Evolutionary conservation across 2,888 invertebrate genomes (phyloP), one percentile per base, ranked within the genome.

Genomic region (Nymphalis c-album): DNA sequence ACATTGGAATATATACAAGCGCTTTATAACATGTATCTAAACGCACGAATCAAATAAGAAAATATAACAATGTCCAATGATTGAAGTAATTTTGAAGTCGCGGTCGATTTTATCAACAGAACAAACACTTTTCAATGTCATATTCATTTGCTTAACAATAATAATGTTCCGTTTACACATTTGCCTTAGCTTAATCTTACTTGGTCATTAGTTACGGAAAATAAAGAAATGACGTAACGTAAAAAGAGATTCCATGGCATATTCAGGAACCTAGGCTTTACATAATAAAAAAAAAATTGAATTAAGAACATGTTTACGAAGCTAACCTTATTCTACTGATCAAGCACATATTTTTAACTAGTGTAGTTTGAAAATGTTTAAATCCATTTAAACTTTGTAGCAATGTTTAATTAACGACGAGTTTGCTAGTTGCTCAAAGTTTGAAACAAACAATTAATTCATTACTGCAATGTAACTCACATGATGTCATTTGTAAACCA

Each of bases 231-330:
- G 22, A n/a, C 16, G 26, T 47, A 26, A 47, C 10, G 47, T 40
- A 47, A 18, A 46, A 35, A 18, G 46, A n/a, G 47, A 60, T 47
- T 20, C 17, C 26, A 60, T 26, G 20, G 16, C 10, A 22, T 18
- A n/a, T 16, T 13, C 18, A 45, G 8, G 20, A 10, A 13, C 10
- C 3, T 22, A 22, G 22, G 22, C 8, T 64, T 10, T 59, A n/a
- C 46, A 31, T 47, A 46, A 40, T 58, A 31, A 26, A 31, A n/a
- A 2, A 46, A 18, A 46, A 61, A 31, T 40, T 46, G 48, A n/a
- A n/a, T 31, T 60, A 6, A 45, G 20, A 22, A 59, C 65, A 55
- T 63, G 69, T 60, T 69, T 17, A 20, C 18, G 17, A 59, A 40
- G 31, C n/a, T 55, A 55, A 55, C 17, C 17, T 22, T 51, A 51